Percentiles rank a stretch among this genome's conserved stretches.
Evolutionary conservation across 2,888 invertebrate species (phyloP).

Genomic region (Drosophila siamana): DNA sequence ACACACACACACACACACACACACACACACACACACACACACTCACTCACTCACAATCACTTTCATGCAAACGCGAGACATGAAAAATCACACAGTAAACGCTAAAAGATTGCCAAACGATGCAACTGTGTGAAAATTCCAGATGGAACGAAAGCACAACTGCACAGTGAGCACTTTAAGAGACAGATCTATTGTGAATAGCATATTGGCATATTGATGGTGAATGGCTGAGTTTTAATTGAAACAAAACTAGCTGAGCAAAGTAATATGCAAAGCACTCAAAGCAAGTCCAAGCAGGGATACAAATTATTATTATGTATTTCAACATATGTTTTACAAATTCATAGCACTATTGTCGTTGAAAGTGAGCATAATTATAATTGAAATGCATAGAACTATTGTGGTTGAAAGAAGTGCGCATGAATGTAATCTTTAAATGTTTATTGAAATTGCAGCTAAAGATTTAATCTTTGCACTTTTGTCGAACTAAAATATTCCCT

Average conservation of each 20-base stretch:
- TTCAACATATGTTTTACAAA: too few relatives aligned
- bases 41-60: constrained; percentile 46
- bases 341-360: too few relatives aligned
- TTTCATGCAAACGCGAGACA: constrained; percentile 33
- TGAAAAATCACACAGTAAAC: constrained; percentile 77
- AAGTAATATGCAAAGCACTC: not conserved
- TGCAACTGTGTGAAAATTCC: constrained; percentile 29
- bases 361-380: too few relatives aligned
- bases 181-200: not conserved
- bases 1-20: constrained; percentile 45
- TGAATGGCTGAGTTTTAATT: not conserved
- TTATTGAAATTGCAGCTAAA: too few relatives aligned
- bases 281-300: too few relatives aligned
- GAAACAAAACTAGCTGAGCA: not conserved
- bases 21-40: constrained; percentile 31
- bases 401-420: too few relatives aligned
- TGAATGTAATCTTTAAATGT: too few relatives aligned
- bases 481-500: too few relatives aligned
- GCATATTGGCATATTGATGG: not conserved
- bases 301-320: too few relatives aligned
- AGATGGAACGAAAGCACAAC: constrained; percentile 9
- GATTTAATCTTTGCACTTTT: too few relatives aligned
- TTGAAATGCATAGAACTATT: too few relatives aligned
- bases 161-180: not conserved
- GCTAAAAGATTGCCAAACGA: constrained; percentile 64